Evolutionary conservation across 2,888 invertebrate genomes (phyloP).

Genomic region (Melanchra persicariae): DNA sequence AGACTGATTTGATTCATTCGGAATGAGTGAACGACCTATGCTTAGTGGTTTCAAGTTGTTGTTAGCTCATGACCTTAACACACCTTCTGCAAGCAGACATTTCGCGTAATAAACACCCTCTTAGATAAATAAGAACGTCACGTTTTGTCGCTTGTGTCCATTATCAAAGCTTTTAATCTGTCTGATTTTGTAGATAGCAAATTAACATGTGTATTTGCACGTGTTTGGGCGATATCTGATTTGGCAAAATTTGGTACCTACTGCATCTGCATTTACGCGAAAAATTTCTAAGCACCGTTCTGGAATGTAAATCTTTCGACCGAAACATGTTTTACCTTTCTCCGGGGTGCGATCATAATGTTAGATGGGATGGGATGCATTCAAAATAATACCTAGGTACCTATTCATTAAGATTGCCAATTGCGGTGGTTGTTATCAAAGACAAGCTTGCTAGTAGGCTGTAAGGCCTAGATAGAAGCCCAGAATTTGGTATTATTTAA

Average conservation of each 20-base stretch:
- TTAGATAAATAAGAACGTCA: slow-evolving; percentile 28
- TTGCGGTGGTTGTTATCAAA: background rate
- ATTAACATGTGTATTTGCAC: slow-evolving; percentile 28
- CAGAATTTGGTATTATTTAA: too few species aligned
- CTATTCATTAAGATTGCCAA: background rate
- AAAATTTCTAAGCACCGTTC: background rate
- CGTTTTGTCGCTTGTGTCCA: slow-evolving; percentile 27
- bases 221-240: slow-evolving; percentile 11
- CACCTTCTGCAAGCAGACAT: background rate
- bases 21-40: background rate
- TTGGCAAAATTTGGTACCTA: background rate
- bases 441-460: background rate
- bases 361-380: background rate
- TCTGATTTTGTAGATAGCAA: slow-evolving; percentile 34
- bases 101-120: slow-evolving; percentile 4
- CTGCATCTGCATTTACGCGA: background rate
- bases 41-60: background rate
- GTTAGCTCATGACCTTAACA: slow-evolving; percentile 1
- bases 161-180: slow-evolving; percentile 52
- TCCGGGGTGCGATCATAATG: background rate
- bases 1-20: background rate
- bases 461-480: background rate
- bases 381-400: background rate
- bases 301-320: background rate
- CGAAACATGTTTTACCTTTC: background rate